Conservation (phyloP, 1,140 invertebrate species). For the Bombus impatiens region DNA sequence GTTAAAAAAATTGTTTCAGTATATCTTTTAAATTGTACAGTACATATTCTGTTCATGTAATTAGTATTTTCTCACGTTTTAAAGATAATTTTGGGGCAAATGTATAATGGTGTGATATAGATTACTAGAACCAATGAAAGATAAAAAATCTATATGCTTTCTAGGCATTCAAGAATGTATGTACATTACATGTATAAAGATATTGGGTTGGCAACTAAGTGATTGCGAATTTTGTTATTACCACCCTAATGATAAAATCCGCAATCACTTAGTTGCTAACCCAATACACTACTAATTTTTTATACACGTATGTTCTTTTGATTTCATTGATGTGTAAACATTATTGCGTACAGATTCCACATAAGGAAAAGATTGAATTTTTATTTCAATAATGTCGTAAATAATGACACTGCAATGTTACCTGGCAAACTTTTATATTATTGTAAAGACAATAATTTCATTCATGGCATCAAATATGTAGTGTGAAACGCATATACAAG, state of each 20-base stretch:
- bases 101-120: slow-evolving; percentile 37
- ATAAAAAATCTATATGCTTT: slow-evolving; percentile 27
- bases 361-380: background rate
- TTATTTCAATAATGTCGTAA: slow-evolving; percentile 43
- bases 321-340: background rate
- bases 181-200: slow-evolving; percentile 19
- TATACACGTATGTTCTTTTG: background rate
- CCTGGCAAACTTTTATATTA: slow-evolving; percentile 63
- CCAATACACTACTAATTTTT: slow-evolving; percentile 1
- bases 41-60: background rate
- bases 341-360: background rate
- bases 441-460: slow-evolving; percentile 69
- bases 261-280: too few species aligned
- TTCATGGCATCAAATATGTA: slow-evolving; percentile 38
- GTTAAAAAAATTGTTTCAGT: background rate
- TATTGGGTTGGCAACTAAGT: too few species aligned
- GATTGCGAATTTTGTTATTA: too few species aligned
- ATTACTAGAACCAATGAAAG: slow-evolving; percentile 19
- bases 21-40: background rate
- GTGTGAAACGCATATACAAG: background rate
- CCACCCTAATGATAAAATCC: too few species aligned
- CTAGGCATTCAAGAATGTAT: background rate
- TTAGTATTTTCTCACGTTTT: background rate
- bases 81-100: background rate
- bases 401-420: slow-evolving; percentile 58